Conservation (phyloP, 2,797 vertebrate genomes). For the Neosilurus hyrtlii region DNA sequence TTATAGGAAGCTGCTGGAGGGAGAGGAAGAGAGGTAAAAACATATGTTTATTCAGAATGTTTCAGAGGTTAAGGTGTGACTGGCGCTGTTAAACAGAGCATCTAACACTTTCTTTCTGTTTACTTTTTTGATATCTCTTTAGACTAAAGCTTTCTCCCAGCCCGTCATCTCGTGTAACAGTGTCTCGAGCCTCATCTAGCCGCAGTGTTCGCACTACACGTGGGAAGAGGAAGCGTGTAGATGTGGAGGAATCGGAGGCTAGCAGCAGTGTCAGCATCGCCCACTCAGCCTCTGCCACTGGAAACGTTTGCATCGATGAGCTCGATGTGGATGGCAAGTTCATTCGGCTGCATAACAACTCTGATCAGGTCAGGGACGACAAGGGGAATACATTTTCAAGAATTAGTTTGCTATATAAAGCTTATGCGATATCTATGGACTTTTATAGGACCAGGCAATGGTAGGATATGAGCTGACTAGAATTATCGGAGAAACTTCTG, state of each 20-base stretch:
- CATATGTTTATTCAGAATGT: neutral
- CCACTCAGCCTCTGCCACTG: constrained; percentile 85
- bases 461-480: constrained; percentile 84
- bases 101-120: no score
- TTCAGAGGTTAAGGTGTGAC: neutral
- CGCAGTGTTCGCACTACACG: constrained; percentile 75
- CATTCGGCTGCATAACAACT: constrained; percentile 82
- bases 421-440: neutral
- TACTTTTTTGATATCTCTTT: no score
- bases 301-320: constrained; percentile 81
- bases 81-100: no score
- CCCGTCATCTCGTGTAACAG: constrained; percentile 81
- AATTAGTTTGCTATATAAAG: neutral
- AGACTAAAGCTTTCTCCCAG: constrained; percentile 85
- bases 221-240: constrained; percentile 84
- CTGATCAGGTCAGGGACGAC: constrained; percentile 75
- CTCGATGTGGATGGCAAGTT: constrained; percentile 90
- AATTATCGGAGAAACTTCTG: constrained; percentile 74
- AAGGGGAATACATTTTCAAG: no score
- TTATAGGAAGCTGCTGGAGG: constrained; percentile 88
- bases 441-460: constrained; percentile 85
- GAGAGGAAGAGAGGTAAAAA: constrained; percentile 88
- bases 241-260: constrained; percentile 86
- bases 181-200: constrained; percentile 83
- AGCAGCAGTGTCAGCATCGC: constrained; percentile 88